These are phyloP conservation scores for Pterocles burchelli DNA, from an alignment of 2,113 vertebrate genomes.

Conservation along the genomic window DNA sequence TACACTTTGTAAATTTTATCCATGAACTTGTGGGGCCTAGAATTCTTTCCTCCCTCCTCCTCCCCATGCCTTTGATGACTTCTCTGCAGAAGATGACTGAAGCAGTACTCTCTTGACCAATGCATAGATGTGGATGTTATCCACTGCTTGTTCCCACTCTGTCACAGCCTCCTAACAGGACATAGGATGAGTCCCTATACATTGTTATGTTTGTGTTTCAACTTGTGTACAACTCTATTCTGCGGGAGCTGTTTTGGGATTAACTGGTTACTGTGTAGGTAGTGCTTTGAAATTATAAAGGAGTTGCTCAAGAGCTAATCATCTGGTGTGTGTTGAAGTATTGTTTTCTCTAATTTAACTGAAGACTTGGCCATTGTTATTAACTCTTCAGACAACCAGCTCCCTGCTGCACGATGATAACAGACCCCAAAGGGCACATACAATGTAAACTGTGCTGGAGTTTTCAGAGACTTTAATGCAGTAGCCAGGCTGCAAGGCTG, in stretches of 20 bases:
- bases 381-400: background rate
- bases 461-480: background rate
- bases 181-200: background rate
- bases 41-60: background rate
- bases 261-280: background rate
- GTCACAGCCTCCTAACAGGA: background rate
- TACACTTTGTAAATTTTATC: background rate
- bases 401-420: background rate
- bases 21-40: background rate
- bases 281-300: background rate
- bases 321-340: background rate
- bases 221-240: background rate
- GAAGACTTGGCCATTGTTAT: background rate
- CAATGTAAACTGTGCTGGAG: background rate
- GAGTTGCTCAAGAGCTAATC: background rate
- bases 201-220: background rate
- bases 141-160: background rate
- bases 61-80: background rate
- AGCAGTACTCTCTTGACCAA: background rate
- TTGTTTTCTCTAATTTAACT: constrained; percentile 29
- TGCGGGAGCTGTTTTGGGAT: background rate
- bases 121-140: background rate
- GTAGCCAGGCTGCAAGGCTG: background rate
- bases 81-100: background rate
- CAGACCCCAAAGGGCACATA: rapidly evolving